These are phyloP conservation scores for Pseudochirops corinnae DNA, from an alignment of 2,797 vertebrate species.

Conservation along the genomic window DNA sequence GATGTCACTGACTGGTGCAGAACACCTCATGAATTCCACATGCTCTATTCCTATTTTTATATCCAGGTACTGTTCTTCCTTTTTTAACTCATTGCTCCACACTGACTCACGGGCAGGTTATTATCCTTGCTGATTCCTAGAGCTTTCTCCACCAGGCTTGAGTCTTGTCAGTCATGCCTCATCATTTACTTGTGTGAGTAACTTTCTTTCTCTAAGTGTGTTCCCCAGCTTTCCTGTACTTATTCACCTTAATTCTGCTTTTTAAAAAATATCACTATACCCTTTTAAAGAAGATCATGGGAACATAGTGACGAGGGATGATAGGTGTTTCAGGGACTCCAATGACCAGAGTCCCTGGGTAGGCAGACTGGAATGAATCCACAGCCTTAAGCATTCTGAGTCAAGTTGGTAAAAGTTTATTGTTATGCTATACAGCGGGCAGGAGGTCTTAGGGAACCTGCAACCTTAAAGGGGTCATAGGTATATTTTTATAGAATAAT, in stretches of 20 bases:
- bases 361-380: too few species aligned
- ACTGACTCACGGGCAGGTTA: not conserved
- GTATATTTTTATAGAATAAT: too few species aligned
- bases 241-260: not conserved
- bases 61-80: not conserved
- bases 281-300: not conserved
- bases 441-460: too few species aligned
- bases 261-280: not conserved
- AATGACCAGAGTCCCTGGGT: too few species aligned
- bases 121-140: not conserved
- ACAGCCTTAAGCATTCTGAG: too few species aligned
- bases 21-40: not conserved
- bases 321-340: too few species aligned
- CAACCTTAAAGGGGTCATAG: too few species aligned
- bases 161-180: not conserved
- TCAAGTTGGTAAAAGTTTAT: too few species aligned
- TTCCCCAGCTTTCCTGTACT: not conserved
- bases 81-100: not conserved
- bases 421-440: too few species aligned
- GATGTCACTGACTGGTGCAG: not conserved
- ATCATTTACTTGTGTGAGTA: not conserved
- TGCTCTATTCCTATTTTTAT: not conserved
- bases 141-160: not conserved
- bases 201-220: not conserved
- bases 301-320: not conserved